Percentiles rank a stretch among this genome's conserved stretches.
Conservation (phyloP, 2,797 vertebrate genomes). For the Pantherophis alleghaniensis region DNA sequence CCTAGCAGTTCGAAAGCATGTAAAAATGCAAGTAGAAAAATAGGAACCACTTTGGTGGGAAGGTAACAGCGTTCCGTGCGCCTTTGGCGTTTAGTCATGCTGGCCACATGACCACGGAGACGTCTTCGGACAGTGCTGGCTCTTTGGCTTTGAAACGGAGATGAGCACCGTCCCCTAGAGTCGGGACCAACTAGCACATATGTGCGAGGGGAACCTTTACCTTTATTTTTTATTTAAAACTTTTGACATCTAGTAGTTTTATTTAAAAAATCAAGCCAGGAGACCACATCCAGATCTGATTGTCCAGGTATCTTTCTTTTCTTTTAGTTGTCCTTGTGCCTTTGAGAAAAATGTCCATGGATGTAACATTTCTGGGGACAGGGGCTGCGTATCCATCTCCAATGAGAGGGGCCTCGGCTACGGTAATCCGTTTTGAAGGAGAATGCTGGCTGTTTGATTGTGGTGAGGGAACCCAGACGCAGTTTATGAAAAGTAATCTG, state of each 20-base stretch:
- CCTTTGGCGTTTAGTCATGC: too few species aligned
- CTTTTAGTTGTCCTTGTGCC: accelerated
- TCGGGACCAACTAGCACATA: too few species aligned
- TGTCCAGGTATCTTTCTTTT: background rate
- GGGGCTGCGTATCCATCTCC: conserved; percentile 89
- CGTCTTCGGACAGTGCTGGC: too few species aligned
- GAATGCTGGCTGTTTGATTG: conserved; percentile 96
- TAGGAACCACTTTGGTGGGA: too few species aligned
- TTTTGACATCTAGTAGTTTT: background rate
- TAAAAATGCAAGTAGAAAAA: too few species aligned
- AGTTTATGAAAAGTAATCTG: conserved; percentile 88
- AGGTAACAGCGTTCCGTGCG: too few species aligned
- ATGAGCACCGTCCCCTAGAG: too few species aligned
- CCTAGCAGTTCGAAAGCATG: too few species aligned
- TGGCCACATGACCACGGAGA: too few species aligned
- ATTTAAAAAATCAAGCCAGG: background rate
- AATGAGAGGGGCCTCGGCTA: conserved; percentile 82
- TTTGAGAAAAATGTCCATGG: conserved; percentile 78
- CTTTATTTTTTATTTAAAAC: background rate
- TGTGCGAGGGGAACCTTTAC: too few species aligned
- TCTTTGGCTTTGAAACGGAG: too few species aligned
- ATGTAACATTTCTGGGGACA: conserved; percentile 90
- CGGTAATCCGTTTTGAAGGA: conserved; percentile 85
- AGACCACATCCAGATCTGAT: background rate
- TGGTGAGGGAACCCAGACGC: conserved; percentile 92